Evolutionary conservation across 23 tunicate species (phyloP).

Genomic region (Ascidia mentula): DNA sequence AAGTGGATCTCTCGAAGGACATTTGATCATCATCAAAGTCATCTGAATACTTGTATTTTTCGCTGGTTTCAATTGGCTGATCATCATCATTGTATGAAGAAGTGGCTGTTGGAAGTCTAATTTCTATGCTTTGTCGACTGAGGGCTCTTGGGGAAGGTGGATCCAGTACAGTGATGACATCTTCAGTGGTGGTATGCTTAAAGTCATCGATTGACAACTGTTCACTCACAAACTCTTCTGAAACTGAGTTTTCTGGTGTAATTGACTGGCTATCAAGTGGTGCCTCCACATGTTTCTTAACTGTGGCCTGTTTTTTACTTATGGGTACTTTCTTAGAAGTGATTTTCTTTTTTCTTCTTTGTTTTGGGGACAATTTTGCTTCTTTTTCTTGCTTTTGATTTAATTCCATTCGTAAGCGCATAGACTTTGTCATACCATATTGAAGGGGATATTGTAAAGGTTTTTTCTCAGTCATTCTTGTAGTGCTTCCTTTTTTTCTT

Average conservation of each 20-base stretch:
- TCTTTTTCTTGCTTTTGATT: not conserved
- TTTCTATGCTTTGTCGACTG: slow-evolving; percentile 75
- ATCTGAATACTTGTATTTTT: slow-evolving; percentile 58
- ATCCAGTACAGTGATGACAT: slow-evolving; percentile 5
- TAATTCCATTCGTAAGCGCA: slow-evolving; percentile 12
- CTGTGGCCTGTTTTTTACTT: not conserved
- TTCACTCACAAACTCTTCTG: slow-evolving; percentile 1
- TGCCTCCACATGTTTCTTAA: not conserved
- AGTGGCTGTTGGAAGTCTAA: slow-evolving; percentile 53
- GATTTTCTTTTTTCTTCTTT: not conserved
- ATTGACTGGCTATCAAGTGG: not conserved
- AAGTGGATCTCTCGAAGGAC: slow-evolving; percentile 17
- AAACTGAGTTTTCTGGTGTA: not conserved
- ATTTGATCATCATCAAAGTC: slow-evolving; percentile 57
- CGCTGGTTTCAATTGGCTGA: not conserved
- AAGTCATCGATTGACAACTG: not conserved
- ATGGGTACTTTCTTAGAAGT: not conserved
- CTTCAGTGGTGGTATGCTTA: not conserved
- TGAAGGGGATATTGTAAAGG: slow-evolving; percentile 15
- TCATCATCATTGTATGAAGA: slow-evolving; percentile 11
- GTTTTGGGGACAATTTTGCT: not conserved
- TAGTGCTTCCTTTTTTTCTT: not conserved
- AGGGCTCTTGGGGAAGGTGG: slow-evolving; percentile 35
- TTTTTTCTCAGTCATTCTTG: not conserved
- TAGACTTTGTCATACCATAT: slow-evolving; percentile 58